Evolutionary conservation across 2,797 vertebrate genomes (phyloP).

Genomic region (Scolopax rusticola): DNA sequence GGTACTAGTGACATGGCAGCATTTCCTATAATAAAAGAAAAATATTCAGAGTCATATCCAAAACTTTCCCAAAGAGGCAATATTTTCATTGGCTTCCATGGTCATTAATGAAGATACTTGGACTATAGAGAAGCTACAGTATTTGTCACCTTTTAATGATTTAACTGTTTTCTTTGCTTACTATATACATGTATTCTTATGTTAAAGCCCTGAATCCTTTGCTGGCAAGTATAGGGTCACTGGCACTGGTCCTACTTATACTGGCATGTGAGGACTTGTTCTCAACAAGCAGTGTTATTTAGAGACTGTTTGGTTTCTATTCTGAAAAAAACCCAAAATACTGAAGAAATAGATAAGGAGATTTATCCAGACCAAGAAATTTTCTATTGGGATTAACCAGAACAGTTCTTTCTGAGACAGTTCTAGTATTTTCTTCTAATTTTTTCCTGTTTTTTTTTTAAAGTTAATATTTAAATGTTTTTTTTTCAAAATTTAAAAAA

Average conservation of each 20-base stretch:
- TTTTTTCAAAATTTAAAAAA: not conserved
- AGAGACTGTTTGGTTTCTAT: not conserved
- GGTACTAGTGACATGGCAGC: not conserved
- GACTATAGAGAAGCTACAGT: not conserved
- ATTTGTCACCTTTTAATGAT: not conserved
- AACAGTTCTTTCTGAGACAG: not conserved
- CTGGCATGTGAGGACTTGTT: not conserved
- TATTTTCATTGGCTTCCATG: not conserved
- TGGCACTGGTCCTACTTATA: not conserved
- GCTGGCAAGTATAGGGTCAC: not conserved
- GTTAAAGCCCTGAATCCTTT: not conserved
- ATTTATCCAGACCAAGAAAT: not conserved
- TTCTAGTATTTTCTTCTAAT: not conserved
- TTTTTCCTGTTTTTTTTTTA: not conserved
- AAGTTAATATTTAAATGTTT: not conserved
- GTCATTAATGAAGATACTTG: not conserved
- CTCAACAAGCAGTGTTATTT: not conserved
- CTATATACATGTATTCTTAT: not conserved
- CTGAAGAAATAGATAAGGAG: not conserved
- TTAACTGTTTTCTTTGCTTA: not conserved
- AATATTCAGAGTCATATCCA: not conserved
- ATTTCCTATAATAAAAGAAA: slow-evolving; percentile 6
- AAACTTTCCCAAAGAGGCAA: not conserved
- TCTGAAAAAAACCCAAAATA: not conserved
- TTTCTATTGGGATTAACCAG: not conserved